These are phyloP conservation scores for Ochotona princeps DNA, from an alignment of 2,113 vertebrate genomes.

Conservation along the genomic window DNA sequence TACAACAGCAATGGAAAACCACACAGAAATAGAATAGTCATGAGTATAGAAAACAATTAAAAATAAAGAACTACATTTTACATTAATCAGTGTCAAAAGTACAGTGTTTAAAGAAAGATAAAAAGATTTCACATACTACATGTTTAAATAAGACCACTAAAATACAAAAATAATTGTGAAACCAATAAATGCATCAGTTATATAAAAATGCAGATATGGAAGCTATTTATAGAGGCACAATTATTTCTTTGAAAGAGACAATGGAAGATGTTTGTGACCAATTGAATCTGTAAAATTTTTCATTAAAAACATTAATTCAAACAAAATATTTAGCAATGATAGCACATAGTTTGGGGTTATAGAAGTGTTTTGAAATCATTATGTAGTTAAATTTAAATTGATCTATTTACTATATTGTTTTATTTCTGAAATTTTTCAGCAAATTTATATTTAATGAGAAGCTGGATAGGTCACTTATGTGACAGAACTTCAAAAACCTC, in stretches of 20 bases:
- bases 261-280: not conserved
- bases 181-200: not conserved
- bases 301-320: not conserved
- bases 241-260: not conserved
- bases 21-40: not conserved
- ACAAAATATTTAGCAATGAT: too few species aligned
- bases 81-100: not conserved
- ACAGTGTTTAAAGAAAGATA: not conserved
- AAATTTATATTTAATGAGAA: not conserved
- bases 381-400: not conserved
- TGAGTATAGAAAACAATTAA: not conserved
- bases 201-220: not conserved
- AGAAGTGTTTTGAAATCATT: not conserved
- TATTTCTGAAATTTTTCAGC: not conserved
- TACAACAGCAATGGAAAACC: not conserved
- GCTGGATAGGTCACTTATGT: not conserved
- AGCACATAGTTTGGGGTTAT: not conserved
- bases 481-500: too few species aligned
- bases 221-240: not conserved
- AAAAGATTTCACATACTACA: not conserved
- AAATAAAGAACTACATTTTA: not conserved
- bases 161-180: not conserved
- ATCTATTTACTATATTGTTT: not conserved
- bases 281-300: not conserved
- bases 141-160: not conserved